Base-by-base conservation (phyloP, 1,140 invertebrate genomes). In the Meloidogyne hapla region DNA sequence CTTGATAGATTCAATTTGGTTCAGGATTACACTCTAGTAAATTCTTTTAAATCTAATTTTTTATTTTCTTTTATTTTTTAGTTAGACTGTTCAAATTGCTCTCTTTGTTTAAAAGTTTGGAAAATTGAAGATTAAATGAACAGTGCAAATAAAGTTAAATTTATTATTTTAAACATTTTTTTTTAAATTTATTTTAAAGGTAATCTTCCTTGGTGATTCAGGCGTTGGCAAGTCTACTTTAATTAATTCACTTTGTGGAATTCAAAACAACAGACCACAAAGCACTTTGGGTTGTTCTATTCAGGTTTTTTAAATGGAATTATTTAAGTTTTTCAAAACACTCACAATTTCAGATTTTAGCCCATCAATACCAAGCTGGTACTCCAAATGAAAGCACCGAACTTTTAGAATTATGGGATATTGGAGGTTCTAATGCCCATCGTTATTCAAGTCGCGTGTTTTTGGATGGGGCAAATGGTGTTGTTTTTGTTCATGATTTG, bases 221-320 rank as follows among this genome's bases (percentile, higher is more conserved):
- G 81, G 77, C 21, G 82, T 82, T 38, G 81, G 81, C 56, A 82
- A 82, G 61, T 83, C 81, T 12, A 83, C 81, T 5, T 48, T 82
- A 38, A 66, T 81, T 6, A 78, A 81, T 38, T 78, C 81, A 8
- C 56, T 82, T 9, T 84, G 81, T 64, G 82, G 82, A 28, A 68
- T 25, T 18, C 48, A 72, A 18, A 62, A 79, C 64, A 63, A 23
- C 4, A 62, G 69, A 40, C 79, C 83, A n/a, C 80, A 83, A 65
- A 83, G 81, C 62, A 82, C 81, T 6, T 61, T 82, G 15, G 81
- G 81, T 12, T 82, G 82, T 63, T 40, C 79, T 18, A 68, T 80
- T 56, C 82, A 80, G 80, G 79, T 82, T 42, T 13, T 80, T 64
- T 23, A n/a, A 62, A 12, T 9, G 9, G 25, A 23, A 26, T 42